These are phyloP conservation scores for Axinella damicornis DNA, from an alignment of 37 sponge, comb jelly and placozoan genomes.

Conservation along the genomic window DNA sequence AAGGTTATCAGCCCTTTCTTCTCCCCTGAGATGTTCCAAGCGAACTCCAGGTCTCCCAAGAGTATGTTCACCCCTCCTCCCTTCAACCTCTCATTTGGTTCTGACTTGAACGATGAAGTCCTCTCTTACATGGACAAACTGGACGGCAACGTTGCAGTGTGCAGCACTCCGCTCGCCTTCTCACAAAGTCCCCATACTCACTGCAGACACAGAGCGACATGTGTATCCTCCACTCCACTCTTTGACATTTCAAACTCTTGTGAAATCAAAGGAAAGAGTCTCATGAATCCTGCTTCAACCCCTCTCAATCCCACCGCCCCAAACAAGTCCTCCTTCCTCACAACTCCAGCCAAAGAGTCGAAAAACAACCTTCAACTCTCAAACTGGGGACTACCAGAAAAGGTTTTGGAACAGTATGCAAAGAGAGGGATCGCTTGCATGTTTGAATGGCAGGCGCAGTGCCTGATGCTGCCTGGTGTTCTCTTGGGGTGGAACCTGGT, in stretches of 20 bases:
- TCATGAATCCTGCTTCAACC: too few species aligned
- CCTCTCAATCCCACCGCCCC: too few species aligned
- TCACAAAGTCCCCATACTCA: too few species aligned
- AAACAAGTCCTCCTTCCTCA: slow-evolving; percentile 26
- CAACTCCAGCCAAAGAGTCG: slow-evolving; percentile 28
- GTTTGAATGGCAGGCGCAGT: slow-evolving; percentile 98
- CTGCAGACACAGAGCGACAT: not conserved
- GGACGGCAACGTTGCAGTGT: not conserved
- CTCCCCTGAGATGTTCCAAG: too few species aligned
- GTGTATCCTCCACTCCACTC: not conserved
- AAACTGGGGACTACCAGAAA: slow-evolving; percentile 88
- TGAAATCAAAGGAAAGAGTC: too few species aligned
- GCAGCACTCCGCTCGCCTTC: not conserved
- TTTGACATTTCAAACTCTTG: slow-evolving; percentile 11
- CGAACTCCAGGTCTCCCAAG: not conserved
- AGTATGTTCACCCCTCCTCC: not conserved
- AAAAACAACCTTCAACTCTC: slow-evolving; percentile 56
- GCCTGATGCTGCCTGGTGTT: slow-evolving; percentile 81
- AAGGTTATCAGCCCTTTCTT: too few species aligned
- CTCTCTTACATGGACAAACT: slow-evolving; percentile 6
- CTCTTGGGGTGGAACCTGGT: slow-evolving; percentile 87
- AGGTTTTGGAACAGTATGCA: slow-evolving; percentile 79
- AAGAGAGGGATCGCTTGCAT: slow-evolving; percentile 79
- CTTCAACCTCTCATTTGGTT: slow-evolving; percentile 45
- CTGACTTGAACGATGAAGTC: slow-evolving; percentile 22